Conservation (phyloP, 2,888 invertebrate genomes). For the Pteria penguin region DNA sequence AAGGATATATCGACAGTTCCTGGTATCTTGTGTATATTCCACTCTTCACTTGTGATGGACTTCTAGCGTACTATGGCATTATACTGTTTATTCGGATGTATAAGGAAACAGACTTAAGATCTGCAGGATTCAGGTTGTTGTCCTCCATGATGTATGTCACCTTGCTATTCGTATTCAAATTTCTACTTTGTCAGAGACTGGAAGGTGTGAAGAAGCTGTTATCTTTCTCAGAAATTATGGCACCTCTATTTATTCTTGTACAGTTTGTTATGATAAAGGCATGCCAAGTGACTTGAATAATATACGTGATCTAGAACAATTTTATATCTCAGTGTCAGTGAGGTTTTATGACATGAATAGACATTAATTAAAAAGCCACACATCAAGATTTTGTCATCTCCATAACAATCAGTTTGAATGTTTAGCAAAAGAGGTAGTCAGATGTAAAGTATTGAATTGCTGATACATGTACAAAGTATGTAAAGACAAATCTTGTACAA, state of each 20-base stretch:
- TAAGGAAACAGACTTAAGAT: slow-evolving; percentile 84
- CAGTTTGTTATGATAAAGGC: slow-evolving; percentile 95
- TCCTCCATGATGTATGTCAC: slow-evolving; percentile 92
- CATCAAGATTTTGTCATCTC: too few species aligned
- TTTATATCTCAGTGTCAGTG: too few species aligned
- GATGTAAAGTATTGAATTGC: too few species aligned
- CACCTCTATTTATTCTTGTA: slow-evolving; percentile 93
- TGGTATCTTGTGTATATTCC: slow-evolving; percentile 97
- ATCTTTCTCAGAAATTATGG: slow-evolving; percentile 95
- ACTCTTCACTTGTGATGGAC: slow-evolving; percentile 93
- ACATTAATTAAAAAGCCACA: too few species aligned
- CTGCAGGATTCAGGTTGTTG: slow-evolving; percentile 88
- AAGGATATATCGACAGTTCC: slow-evolving; percentile 84
- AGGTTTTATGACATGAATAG: too few species aligned
- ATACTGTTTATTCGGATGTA: slow-evolving; percentile 96
- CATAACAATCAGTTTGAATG: too few species aligned
- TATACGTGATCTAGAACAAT: too few species aligned
- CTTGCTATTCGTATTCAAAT: slow-evolving; percentile 93
- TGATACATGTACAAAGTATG: too few species aligned
- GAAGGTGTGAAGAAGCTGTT: slow-evolving; percentile 87
- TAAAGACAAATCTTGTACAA: too few species aligned
- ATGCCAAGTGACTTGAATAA: slow-evolving; percentile 89
- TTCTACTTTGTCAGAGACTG: slow-evolving; percentile 92
- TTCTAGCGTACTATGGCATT: slow-evolving; percentile 96
- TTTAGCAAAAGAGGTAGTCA: too few species aligned